Evolutionary conservation across 2,888 invertebrate genomes (phyloP).

Genomic region (Ephialtes manifestator): DNA sequence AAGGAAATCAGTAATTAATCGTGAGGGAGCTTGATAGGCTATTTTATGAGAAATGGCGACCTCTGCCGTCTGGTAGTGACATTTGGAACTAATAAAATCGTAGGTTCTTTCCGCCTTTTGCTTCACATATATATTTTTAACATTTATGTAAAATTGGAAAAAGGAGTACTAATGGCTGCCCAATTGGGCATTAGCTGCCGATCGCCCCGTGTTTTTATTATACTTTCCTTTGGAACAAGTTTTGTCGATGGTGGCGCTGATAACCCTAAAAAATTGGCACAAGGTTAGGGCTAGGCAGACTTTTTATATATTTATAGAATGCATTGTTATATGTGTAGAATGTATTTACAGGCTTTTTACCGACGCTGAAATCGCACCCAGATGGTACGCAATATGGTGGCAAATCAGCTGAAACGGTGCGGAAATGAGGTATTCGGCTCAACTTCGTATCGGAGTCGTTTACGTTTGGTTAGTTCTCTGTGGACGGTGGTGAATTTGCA

Average conservation of each 20-base stretch:
- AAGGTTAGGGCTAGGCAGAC: constrained; percentile 1
- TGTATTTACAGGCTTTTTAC: not conserved
- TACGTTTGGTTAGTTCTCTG: not conserved
- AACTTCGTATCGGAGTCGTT: not conserved
- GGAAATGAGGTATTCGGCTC: not conserved
- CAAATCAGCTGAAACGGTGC: not conserved
- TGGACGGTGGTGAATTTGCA: not conserved
- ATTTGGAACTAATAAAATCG: not conserved
- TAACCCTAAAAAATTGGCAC: constrained; percentile 1
- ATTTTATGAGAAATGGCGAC: not conserved
- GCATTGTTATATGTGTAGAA: not conserved
- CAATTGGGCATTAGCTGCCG: not conserved
- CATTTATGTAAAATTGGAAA: not conserved
- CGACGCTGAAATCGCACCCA: not conserved
- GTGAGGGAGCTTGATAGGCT: not conserved
- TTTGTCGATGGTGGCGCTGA: not conserved
- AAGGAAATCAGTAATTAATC: not conserved
- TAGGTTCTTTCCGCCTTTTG: not conserved
- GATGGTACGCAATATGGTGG: not conserved
- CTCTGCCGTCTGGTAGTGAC: not conserved
- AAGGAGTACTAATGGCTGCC: not conserved
- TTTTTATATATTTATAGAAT: not conserved
- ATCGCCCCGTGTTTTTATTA: not conserved
- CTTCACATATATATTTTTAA: not conserved
- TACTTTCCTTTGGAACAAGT: not conserved